phyloP scores from a whole-genome alignment of 2,888 invertebrate genomes.

The Pogonocherus hispidulus region DNA sequence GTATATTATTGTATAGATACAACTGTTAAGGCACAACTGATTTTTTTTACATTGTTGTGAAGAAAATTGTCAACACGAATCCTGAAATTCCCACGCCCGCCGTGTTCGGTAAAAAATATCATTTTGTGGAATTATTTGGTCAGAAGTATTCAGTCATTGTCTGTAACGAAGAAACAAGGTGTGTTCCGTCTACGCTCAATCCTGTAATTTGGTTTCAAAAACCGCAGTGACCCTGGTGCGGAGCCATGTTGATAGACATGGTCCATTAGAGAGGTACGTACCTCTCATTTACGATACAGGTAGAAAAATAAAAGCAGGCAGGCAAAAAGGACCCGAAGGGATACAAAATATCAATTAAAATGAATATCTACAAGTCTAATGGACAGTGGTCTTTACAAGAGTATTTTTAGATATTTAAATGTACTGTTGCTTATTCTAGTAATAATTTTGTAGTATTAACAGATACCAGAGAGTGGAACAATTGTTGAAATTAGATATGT shows the following conservation, averaged over 20 bases:
- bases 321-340: slow-evolving; percentile 43
- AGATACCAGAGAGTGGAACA: no score
- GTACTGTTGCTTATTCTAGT: background rate
- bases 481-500: no score
- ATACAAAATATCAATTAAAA: slow-evolving; percentile 23
- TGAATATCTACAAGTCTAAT: slow-evolving; percentile 14
- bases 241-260: slow-evolving; percentile 48
- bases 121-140: slow-evolving; percentile 52
- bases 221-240: slow-evolving; percentile 51
- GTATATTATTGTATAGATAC: no score
- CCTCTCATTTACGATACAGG: slow-evolving; percentile 48
- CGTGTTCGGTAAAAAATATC: slow-evolving; percentile 45
- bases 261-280: slow-evolving; percentile 48
- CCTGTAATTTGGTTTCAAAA: slow-evolving; percentile 56
- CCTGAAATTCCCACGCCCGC: slow-evolving; percentile 26
- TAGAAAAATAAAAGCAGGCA: slow-evolving; percentile 41
- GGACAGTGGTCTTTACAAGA: background rate
- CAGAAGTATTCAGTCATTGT: slow-evolving; percentile 57
- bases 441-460: no score
- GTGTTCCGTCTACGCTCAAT: slow-evolving; percentile 45
- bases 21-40: no score
- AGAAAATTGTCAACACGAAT: background rate
- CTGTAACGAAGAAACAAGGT: slow-evolving; percentile 55
- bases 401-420: background rate
- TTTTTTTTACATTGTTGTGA: no score